Percentiles rank a stretch among this genome's conserved stretches.
Conservation (phyloP, 2,888 invertebrate genomes). For the Halictus quadricinctus region DNA sequence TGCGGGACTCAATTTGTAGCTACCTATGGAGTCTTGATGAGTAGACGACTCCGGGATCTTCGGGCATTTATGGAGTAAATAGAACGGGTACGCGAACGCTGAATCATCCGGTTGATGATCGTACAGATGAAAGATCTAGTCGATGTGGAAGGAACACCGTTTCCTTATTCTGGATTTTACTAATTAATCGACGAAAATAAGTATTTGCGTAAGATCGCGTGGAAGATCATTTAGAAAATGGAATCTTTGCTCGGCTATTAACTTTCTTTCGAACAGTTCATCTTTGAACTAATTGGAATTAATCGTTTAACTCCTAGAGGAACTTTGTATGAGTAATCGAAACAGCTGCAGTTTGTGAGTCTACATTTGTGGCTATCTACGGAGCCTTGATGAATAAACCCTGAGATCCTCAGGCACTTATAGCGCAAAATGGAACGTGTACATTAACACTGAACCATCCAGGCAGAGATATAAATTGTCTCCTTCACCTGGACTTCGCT, state of each 20-base stretch:
- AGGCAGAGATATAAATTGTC: neutral
- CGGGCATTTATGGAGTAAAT: neutral
- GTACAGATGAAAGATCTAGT: neutral
- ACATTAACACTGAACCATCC: neutral
- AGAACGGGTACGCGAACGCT: neutral
- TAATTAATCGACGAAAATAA: neutral
- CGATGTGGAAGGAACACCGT: neutral
- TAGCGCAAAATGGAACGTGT: neutral
- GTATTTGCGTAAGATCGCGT: too few species aligned
- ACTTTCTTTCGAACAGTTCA: too few species aligned
- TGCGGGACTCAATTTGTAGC: neutral
- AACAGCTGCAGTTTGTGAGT: neutral
- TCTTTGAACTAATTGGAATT: too few species aligned
- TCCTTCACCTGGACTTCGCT: too few species aligned
- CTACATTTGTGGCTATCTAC: neutral
- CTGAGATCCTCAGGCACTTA: too few species aligned
- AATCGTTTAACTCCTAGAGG: too few species aligned
- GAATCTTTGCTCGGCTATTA: too few species aligned
- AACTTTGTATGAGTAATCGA: too few species aligned
- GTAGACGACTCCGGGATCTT: neutral
- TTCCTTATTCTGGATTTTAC: neutral
- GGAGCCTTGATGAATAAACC: neutral
- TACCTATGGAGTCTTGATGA: neutral
- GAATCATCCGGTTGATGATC: neutral
- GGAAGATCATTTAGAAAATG: too few species aligned